These are phyloP conservation scores for Coelogynopora nodosa DNA, from an alignment of 2,888 invertebrate genomes.

Conservation along the genomic window DNA sequence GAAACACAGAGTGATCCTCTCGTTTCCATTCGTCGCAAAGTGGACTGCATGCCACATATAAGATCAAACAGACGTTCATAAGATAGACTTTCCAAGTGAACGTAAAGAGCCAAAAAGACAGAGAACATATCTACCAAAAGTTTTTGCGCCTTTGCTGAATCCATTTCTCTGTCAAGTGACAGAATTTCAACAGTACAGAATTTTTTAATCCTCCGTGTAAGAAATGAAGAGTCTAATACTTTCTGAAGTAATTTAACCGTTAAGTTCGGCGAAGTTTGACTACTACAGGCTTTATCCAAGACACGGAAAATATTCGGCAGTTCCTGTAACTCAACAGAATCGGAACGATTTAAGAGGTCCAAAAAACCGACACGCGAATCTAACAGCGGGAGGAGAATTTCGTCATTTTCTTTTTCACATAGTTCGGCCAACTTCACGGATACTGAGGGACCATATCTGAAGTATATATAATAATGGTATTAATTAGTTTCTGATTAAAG, in stretches of 20 bases:
- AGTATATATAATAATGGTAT: too few species aligned
- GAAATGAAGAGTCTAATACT: conserved; percentile 9
- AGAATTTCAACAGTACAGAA: not conserved
- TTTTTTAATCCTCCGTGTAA: not conserved
- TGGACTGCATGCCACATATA: not conserved
- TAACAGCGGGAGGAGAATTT: conserved; percentile 6
- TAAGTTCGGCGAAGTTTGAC: not conserved
- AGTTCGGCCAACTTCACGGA: too few species aligned
- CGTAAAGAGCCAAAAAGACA: not conserved
- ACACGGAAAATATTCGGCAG: not conserved
- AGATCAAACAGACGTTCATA: not conserved
- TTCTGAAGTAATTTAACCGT: conserved; percentile 3
- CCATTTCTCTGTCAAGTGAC: not conserved
- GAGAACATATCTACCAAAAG: conserved; percentile 21
- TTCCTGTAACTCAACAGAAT: not conserved
- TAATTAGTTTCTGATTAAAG: too few species aligned
- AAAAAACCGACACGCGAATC: not conserved
- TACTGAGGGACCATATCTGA: too few species aligned
- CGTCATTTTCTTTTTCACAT: too few species aligned
- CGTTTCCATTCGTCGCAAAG: not conserved
- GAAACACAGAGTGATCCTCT: not conserved
- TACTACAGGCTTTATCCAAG: conserved; percentile 21
- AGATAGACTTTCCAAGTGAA: not conserved
- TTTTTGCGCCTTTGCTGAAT: not conserved
- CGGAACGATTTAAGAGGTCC: not conserved